These are phyloP conservation scores for Hemitrygon akajei DNA, from an alignment of 2,797 vertebrate species.

Conservation along the genomic window DNA sequence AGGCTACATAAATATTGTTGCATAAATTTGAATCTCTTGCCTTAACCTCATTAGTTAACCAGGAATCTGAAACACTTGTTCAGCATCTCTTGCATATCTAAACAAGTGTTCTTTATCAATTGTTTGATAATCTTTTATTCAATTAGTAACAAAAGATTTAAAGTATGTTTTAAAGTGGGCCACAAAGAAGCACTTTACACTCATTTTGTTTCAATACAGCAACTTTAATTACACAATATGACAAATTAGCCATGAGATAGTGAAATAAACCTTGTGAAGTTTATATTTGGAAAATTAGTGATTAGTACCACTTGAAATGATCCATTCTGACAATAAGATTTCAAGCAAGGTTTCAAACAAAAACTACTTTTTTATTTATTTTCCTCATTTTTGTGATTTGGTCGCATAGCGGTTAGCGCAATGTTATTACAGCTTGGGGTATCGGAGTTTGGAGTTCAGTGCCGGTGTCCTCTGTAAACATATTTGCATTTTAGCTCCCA, in stretches of 20 bases:
- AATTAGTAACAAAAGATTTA: slow-evolving; percentile 51
- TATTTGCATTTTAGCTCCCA: no score
- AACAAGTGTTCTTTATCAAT: slow-evolving; percentile 53
- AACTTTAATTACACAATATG: slow-evolving; percentile 59
- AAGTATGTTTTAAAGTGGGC: slow-evolving; percentile 51
- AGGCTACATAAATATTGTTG: slow-evolving; percentile 61
- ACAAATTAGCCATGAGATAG: slow-evolving; percentile 52
- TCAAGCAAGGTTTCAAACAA: slow-evolving; percentile 15
- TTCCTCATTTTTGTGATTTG: no score
- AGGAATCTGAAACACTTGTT: slow-evolving; percentile 63
- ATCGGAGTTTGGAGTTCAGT: no score
- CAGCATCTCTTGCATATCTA: slow-evolving; percentile 59
- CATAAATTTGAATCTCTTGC: slow-evolving; percentile 50
- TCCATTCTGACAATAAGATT: not conserved
- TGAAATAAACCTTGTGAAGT: slow-evolving; percentile 53
- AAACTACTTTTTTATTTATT: not conserved
- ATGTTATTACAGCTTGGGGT: no score
- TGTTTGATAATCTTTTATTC: slow-evolving; percentile 50
- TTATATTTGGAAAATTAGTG: slow-evolving; percentile 55
- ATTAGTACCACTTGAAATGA: slow-evolving; percentile 43
- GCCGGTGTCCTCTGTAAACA: no score
- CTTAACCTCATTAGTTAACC: slow-evolving; percentile 55
- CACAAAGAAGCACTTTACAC: slow-evolving; percentile 59
- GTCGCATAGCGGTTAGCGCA: no score
- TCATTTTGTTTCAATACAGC: slow-evolving; percentile 59